Evolutionary conservation across 2,113 vertebrate genomes (phyloP).

Genomic region (Gymnogyps californianus): DNA sequence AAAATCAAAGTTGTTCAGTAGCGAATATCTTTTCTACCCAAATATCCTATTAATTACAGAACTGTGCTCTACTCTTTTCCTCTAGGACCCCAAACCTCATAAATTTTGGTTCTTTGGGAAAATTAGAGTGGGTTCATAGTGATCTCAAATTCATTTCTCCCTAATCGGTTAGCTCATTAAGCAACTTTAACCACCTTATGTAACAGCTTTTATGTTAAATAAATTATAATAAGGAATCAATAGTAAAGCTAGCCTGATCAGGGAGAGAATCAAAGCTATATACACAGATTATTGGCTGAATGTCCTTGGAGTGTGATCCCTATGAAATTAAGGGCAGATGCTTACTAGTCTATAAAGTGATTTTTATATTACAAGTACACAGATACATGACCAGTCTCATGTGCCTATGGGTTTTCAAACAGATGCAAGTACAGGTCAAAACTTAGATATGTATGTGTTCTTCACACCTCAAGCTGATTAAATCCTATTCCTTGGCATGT

Average conservation of each 20-base stretch:
- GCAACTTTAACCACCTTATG: slow-evolving; percentile 47
- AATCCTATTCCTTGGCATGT: neutral
- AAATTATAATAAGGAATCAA: slow-evolving; percentile 65
- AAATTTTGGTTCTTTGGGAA: slow-evolving; percentile 39
- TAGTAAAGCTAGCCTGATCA: slow-evolving; percentile 42
- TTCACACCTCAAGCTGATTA: neutral
- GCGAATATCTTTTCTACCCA: neutral
- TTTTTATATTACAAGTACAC: neutral
- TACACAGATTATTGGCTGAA: slow-evolving; percentile 23
- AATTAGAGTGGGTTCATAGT: slow-evolving; percentile 58
- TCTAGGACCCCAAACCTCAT: slow-evolving; percentile 32
- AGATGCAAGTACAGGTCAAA: neutral
- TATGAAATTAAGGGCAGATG: slow-evolving; percentile 5
- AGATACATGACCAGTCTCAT: neutral
- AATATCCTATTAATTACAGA: slow-evolving; percentile 37
- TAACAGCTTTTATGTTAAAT: slow-evolving; percentile 62
- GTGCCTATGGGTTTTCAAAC: neutral
- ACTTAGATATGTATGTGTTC: neutral
- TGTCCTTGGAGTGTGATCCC: slow-evolving; percentile 1
- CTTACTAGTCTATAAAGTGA: neutral
- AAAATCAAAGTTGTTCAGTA: slow-evolving; percentile 3
- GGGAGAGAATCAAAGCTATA: slow-evolving; percentile 47
- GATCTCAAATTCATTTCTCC: slow-evolving; percentile 35
- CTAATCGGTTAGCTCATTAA: slow-evolving; percentile 52
- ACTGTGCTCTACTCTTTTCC: slow-evolving; percentile 10